Evolutionary conservation across 2,113 vertebrate species (phyloP), one percentile per base, ranked within the genome.

Genomic region (Pterocles gutturalis): DNA sequence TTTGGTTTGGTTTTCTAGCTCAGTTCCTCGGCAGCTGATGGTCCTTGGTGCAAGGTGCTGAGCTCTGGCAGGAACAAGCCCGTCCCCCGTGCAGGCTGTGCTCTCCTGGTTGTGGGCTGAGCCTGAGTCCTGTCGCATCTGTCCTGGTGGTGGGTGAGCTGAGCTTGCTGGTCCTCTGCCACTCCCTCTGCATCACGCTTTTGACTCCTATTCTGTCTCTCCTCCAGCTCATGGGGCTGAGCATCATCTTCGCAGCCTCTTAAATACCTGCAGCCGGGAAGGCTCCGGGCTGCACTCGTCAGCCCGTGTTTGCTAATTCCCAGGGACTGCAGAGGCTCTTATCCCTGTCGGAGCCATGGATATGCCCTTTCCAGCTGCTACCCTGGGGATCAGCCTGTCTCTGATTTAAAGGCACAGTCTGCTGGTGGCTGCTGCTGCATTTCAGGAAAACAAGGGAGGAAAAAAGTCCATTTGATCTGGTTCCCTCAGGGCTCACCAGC

Each of bases 101-200:
- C 11, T 12, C 25, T 41, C 33, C 48, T 28, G 38, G 5, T 22
- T n/a, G 0, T 0, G 58, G 17, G 60, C 41, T 34, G 13, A 60
- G 12, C 46, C 36, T 0, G 0, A 51, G 16, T 10, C 21, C 36
- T 17, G 13, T 9, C 3, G 1, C 41, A 10, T 22, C 3, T 0
- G 9, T 31, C 31, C 54, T 31, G 60, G 65, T 0, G 4, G 4
- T 25, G 67, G 45, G 24, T 33, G 87, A 36, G 78, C 46, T 21
- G 72, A 76, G 75, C 51, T 69, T 1, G 1, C n/a, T 7, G 2
- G 13, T 51, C 25, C 69, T 57, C 70, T 78, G 85, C 75, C 41
- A 20, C 77, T 51, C 60, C 28, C 22, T 24, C n/a, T 33, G 38
- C 62, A 25, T 17, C 51, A 0, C 1, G 0, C 6, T 0, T 36